phyloP scores from a whole-genome alignment of 2,797 vertebrate species.

The Acanthiza pusilla region DNA sequence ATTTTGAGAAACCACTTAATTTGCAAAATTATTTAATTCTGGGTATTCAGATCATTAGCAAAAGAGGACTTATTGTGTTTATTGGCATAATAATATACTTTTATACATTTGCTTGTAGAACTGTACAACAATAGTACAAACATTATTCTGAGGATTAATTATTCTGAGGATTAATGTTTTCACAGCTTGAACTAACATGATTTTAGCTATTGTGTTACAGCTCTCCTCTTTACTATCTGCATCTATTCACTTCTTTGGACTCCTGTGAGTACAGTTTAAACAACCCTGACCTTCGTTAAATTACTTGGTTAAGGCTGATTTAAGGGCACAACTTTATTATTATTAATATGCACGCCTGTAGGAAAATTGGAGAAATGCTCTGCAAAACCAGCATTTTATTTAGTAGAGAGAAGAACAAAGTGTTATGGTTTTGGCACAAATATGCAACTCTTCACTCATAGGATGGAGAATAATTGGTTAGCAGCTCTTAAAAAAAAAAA shows the following conservation, averaged over 20 bases:
- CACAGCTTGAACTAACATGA: background rate
- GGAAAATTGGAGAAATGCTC: constrained; percentile 42
- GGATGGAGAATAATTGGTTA: constrained; percentile 52
- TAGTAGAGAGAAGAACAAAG: constrained; percentile 58
- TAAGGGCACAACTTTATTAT: constrained; percentile 39
- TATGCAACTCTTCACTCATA: background rate
- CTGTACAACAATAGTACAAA: background rate
- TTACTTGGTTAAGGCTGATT: constrained; percentile 28
- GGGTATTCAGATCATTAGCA: background rate
- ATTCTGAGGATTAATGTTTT: background rate
- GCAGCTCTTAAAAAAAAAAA: constrained; percentile 60
- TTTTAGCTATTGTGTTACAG: background rate
- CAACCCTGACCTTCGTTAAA: constrained; percentile 25
- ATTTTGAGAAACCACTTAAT: constrained; percentile 14
- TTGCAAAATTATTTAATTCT: background rate
- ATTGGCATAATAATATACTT: background rate
- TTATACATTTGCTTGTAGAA: background rate
- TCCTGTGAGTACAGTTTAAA: constrained; percentile 3
- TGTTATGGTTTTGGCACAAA: constrained; percentile 58
- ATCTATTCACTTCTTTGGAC: background rate
- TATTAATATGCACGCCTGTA: constrained; percentile 16
- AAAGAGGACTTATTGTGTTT: background rate
- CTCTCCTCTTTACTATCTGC: background rate
- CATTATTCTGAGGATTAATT: background rate
- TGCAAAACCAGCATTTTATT: constrained; percentile 41